phyloP scores from a whole-genome alignment of 2,113 vertebrate species.

The Caretta caretta region DNA sequence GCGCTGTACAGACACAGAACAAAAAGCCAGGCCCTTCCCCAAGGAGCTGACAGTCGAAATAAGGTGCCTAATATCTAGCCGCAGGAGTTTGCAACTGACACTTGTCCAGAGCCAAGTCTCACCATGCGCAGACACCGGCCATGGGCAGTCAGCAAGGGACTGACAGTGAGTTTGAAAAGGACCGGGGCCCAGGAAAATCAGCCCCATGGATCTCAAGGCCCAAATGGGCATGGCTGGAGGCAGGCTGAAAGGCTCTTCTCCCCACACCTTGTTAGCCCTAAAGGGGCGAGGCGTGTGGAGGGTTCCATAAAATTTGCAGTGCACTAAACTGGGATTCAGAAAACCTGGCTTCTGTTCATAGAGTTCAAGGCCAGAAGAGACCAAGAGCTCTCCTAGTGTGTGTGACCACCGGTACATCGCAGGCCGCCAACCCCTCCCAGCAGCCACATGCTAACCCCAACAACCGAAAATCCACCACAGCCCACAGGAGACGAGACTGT shows the following conservation, averaged over 20 bases:
- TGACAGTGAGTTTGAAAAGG: not conserved
- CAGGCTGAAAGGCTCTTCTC: not conserved
- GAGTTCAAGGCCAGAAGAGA: not conserved
- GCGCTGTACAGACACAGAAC: not conserved
- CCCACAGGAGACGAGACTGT: not conserved
- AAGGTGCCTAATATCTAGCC: not conserved
- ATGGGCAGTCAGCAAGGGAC: too few species aligned
- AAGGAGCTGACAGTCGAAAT: not conserved
- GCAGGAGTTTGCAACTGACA: not conserved
- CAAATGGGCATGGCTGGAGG: not conserved
- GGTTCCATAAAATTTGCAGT: not conserved
- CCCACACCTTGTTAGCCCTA: not conserved
- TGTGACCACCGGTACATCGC: not conserved
- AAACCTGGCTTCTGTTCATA: not conserved
- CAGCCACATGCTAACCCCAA: not conserved
- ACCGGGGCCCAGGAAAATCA: not conserved
- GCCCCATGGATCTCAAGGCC: not conserved
- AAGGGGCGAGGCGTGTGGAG: not conserved
- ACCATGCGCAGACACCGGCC: too few species aligned
- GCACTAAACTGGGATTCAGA: not conserved
- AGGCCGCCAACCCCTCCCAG: not conserved
- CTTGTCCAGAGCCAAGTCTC: too few species aligned
- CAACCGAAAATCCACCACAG: not conserved
- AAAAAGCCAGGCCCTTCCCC: not conserved
- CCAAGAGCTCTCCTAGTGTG: not conserved